Evolutionary conservation across 2,888 invertebrate genomes (phyloP), one percentile per base, ranked within the genome.

Genomic region (Melanostoma mellinum): DNA sequence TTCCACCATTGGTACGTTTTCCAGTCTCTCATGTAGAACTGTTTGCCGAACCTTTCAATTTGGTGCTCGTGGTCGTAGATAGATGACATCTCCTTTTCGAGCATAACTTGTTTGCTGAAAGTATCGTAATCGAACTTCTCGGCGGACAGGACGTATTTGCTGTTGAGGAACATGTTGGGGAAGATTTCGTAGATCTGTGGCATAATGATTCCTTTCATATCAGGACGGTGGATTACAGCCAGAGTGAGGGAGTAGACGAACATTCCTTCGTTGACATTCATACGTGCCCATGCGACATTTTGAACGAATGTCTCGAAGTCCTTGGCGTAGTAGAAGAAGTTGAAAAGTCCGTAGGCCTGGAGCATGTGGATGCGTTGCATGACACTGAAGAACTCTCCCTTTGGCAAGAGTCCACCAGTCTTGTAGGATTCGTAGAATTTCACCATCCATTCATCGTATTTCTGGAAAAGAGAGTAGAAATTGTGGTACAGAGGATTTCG

Each of bases 111-210:
- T 89, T 91, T 92, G 71, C 63, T 86, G 87, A 86, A 89, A 75
- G 87, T 87, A 91, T 87, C 93, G 92, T 85, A 94, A 92, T 88
- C 93, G 93, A 87, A 91, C 79, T 91, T 88, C 86, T 94, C 93
- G 4, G 94, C 95, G 79, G 94, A 92, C 56, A 93, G 92, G 89
- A 96, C 93, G 77, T 95, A 92, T 88, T 95, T 94, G 75, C 93
- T 92, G 88, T 94, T 94, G 89, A 94, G 93, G 92, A 95, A 96
- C 90, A 93, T 93, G 86, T 94, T 93, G 0, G 96, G 96, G 89
- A 94, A 93, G 82, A 95, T 92, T 90, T 96, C 96, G 88, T 95
- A 95, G 67, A 94, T 92, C 63, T 95, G 94, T 20, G 96, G 95
- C 8, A 95, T 90, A 50, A 94, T 91, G 68, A 96, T 90, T 40